Evolutionary conservation across 1,140 invertebrate genomes (phyloP), one percentile per base, ranked within the genome.

Genomic region (Whitmania pigra): DNA sequence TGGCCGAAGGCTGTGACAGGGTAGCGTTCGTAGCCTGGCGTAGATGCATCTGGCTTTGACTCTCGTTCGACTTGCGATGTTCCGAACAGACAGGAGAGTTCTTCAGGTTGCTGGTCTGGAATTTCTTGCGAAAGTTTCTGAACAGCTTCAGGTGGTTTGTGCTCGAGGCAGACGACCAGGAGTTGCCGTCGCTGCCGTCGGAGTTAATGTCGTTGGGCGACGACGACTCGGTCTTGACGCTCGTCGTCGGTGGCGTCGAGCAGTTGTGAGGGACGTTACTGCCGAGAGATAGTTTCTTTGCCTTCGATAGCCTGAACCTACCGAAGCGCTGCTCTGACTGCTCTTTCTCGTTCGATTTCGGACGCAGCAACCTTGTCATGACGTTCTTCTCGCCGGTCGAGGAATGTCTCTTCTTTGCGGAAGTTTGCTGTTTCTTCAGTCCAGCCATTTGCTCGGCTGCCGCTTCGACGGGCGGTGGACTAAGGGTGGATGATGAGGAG

Each of bases 101-200:
- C 43, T 49, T 36, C 31, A 36, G 6, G 31, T 36, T 49, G 43
- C 43, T 17, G 3, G 43, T 17, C 43, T 49, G 43, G 22, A 63
- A 63, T 63, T 63, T 63, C 29, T 63, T 63, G 13, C 57, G 11
- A n/a, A 63, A 63, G 29, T 63, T 63, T 63, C 29, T 22, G 29
- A 63, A 63, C 13, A 31, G 22, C 22, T 22, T 25, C 57, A 25
- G 57, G 29, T 25, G 22, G 11, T 63, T 22, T 25, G 29, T 63
- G 11, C 57, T 63, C 22, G 57, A 0, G 29, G 3, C 29, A 11
- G 57, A 63, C 3, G 57, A 63, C 57, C 57, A 63, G 22, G 57
- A 25, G 22, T 63, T 22, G 4, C 29, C 57, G 15, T 63, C 29
- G 15, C 57, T 63, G 6, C 29, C 57, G 11, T 31, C 29, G 22